phyloP scores from a whole-genome alignment of 2,888 invertebrate species.

The Cryptocheilus praepositus region DNA sequence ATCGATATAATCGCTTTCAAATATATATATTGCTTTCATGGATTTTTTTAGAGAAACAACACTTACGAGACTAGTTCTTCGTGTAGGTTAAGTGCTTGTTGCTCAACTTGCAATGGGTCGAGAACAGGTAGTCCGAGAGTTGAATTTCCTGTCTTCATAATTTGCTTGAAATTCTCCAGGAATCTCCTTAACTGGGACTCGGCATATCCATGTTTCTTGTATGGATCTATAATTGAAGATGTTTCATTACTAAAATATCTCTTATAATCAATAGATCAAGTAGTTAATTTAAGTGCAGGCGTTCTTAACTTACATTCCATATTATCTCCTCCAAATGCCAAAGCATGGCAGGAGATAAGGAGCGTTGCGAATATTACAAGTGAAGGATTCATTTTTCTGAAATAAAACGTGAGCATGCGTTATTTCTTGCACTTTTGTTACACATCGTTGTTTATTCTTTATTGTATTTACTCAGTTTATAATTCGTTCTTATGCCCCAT shows the following conservation, averaged over 20 bases:
- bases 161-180: constrained; percentile 42
- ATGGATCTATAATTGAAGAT: not conserved
- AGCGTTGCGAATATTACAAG: constrained; percentile 11
- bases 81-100: constrained; percentile 19
- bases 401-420: constrained; percentile 7
- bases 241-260: not conserved
- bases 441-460: too few species aligned
- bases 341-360: constrained; percentile 21
- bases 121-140: constrained; percentile 53
- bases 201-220: not conserved
- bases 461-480: too few species aligned
- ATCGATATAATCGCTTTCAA: not conserved
- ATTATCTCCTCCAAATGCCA: constrained; percentile 17
- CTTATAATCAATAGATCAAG: too few species aligned
- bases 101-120: constrained; percentile 50
- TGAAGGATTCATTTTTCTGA: constrained; percentile 25
- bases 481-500: too few species aligned
- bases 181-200: constrained; percentile 13
- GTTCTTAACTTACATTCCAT: constrained; percentile 22
- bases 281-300: not conserved
- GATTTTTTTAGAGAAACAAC: not conserved
- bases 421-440: too few species aligned
- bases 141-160: constrained; percentile 44
- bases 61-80: constrained; percentile 34
- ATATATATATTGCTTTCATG: not conserved